Evolutionary conservation across 2,888 invertebrate genomes (phyloP).

Genomic region (Macrophya alboannulata): DNA sequence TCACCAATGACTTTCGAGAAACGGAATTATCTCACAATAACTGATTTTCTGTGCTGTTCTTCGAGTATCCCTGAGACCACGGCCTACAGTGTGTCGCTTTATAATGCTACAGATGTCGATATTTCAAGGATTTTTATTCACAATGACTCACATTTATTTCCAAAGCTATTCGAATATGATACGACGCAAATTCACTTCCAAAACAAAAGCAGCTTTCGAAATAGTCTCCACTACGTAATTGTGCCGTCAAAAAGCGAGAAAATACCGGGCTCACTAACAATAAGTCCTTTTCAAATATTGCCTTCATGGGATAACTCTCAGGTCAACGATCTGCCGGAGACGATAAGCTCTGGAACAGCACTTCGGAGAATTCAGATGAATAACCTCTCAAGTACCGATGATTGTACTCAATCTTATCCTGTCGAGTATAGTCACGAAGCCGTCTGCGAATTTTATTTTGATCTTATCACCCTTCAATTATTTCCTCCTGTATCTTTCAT

Average conservation of each 20-base stretch:
- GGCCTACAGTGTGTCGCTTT: not conserved
- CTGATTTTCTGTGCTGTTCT: not conserved
- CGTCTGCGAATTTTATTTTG: not conserved
- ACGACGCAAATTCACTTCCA: not conserved
- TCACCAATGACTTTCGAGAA: not conserved
- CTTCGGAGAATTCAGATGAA: not conserved
- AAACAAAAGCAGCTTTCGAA: not conserved
- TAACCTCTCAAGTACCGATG: constrained; percentile 1
- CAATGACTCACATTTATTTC: not conserved
- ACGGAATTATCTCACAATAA: not conserved
- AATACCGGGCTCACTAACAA: not conserved
- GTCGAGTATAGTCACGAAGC: constrained; percentile 10
- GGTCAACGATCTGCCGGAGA: not conserved
- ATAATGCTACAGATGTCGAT: not conserved
- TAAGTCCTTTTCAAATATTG: not conserved
- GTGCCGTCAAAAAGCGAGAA: not conserved
- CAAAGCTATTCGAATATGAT: not conserved
- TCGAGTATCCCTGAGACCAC: not conserved
- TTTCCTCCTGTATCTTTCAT: not conserved
- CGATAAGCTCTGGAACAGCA: not conserved
- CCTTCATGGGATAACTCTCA: constrained; percentile 6
- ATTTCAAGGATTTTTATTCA: not conserved
- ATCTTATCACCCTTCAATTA: not conserved
- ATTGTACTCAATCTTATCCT: constrained; percentile 19
- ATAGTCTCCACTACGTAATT: not conserved